Evolutionary conservation across 2,797 vertebrate genomes (phyloP), one percentile per base, ranked within the genome.

Genomic region (Lutjanus argentimaculatus): DNA sequence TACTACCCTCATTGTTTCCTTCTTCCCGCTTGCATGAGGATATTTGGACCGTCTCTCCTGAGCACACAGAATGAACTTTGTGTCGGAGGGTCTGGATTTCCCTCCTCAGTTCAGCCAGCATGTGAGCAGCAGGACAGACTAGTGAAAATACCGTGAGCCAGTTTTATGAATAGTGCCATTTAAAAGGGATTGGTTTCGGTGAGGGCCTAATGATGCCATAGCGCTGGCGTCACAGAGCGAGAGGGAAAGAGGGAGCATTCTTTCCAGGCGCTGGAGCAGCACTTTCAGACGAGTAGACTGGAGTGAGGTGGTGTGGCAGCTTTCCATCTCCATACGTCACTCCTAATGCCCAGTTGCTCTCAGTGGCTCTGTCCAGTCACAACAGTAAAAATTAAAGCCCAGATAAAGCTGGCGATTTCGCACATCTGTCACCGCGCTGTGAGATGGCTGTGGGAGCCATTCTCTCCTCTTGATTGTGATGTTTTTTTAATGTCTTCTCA

Each of bases 131-230:
- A 16, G 56, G 22, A 30, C 65, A 73, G 75, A 72, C 79, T 36
- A 58, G 83, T 75, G 80, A 91, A 89, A 88, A 84, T 79, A 83
- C 79, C 81, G 67, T 3, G 30, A 83, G 78, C 81, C 72, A 22
- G 48, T 86, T 92, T 93, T 81, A 93, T 95, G 91, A 95, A 95
- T 93, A 89, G 91, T 84, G 72, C 90, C 88, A 89, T 94, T 94
- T 92, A 92, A 91, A 82, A 82, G 19, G 71, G 82, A 88, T 85
- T 75, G 80, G 85, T 88, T 86, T 91, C 57, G 67, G 82, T 83
- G 73, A 68, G 71, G 83, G 82, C 70, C 76, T 92, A 88, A 93
- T 86, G 90, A 91, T 88, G 89, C 84, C 86, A 80, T 79, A 75
- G 83, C 40, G 22, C 77, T 89, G 87, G 82, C 84, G 82, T 92